Conservation (phyloP, 2,888 invertebrate species). For the Hypolimnas misippus region DNA sequence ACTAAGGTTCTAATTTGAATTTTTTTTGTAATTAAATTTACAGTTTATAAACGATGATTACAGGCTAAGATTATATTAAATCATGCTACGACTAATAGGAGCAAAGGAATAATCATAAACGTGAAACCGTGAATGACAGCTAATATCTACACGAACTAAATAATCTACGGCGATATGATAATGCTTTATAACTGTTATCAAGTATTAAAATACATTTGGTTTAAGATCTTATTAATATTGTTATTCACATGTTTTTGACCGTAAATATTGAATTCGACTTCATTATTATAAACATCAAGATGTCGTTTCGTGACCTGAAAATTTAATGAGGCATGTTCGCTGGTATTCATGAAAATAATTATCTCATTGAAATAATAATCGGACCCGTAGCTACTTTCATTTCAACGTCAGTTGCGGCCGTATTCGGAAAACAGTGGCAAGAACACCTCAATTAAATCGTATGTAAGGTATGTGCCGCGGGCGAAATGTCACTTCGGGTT, state of each 20-base stretch:
- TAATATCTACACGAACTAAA: too few relatives aligned
- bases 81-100: too few relatives aligned
- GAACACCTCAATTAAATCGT: slow-evolving; percentile 47
- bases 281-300: not conserved
- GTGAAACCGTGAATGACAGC: too few relatives aligned
- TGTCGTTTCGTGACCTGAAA: slow-evolving; percentile 6
- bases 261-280: not conserved
- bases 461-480: slow-evolving; percentile 41
- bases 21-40: too few relatives aligned
- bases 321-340: not conserved
- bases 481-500: slow-evolving; percentile 55
- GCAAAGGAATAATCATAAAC: too few relatives aligned
- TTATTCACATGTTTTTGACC: not conserved
- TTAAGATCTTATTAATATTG: too few relatives aligned
- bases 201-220: not conserved
- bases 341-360: slow-evolving; percentile 11
- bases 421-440: slow-evolving; percentile 38
- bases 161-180: too few relatives aligned
- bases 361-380: slow-evolving; percentile 10
- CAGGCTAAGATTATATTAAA: too few relatives aligned
- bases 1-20: too few relatives aligned
- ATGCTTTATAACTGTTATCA: too few relatives aligned
- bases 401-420: slow-evolving; percentile 25
- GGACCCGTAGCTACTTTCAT: slow-evolving; percentile 24
- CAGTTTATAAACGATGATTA: too few relatives aligned